Percentiles rank a stretch among this genome's conserved stretches.
Conservation (phyloP, 1,140 invertebrate genomes). For the Cylas formicarius region DNA sequence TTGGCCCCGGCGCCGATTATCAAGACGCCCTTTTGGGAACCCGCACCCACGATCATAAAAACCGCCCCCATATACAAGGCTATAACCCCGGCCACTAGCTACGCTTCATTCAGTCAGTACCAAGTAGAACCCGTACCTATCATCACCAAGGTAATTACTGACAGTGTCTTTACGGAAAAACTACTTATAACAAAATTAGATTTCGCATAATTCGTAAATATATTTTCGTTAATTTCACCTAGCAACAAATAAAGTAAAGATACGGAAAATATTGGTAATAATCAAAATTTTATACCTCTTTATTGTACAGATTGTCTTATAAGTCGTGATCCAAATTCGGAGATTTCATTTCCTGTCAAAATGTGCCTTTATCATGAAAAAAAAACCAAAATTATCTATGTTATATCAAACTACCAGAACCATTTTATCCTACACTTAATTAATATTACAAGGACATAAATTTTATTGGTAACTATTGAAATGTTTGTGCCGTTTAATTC, state of each 20-base stretch:
- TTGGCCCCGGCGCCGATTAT: conserved; percentile 10
- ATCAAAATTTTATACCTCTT: conserved; percentile 2
- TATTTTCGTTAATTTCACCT: neutral
- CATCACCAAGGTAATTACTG: conserved; percentile 18
- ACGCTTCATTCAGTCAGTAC: conserved; percentile 15
- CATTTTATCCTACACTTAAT: too few species aligned
- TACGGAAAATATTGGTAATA: neutral
- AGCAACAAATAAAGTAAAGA: conserved; percentile 1
- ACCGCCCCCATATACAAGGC: conserved; percentile 11
- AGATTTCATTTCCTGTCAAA: too few species aligned
- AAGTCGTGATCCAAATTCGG: too few species aligned
- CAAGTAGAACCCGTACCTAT: conserved; percentile 17
- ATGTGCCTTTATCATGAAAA: too few species aligned
- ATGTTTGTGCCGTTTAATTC: too few species aligned
- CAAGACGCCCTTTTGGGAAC: conserved; percentile 13
- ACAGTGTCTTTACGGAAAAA: too few species aligned
- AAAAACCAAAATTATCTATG: too few species aligned
- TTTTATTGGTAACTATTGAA: too few species aligned
- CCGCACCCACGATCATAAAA: conserved; percentile 2
- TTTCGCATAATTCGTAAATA: neutral
- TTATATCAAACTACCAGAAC: too few species aligned
- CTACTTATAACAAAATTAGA: too few species aligned
- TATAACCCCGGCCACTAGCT: conserved; percentile 19
- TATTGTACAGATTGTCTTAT: conserved; percentile 3
- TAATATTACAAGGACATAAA: too few species aligned